Percentiles rank a stretch among this genome's conserved stretches.
Conservation (phyloP, 2,113 vertebrate genomes). For the Actenoides hombroni region DNA sequence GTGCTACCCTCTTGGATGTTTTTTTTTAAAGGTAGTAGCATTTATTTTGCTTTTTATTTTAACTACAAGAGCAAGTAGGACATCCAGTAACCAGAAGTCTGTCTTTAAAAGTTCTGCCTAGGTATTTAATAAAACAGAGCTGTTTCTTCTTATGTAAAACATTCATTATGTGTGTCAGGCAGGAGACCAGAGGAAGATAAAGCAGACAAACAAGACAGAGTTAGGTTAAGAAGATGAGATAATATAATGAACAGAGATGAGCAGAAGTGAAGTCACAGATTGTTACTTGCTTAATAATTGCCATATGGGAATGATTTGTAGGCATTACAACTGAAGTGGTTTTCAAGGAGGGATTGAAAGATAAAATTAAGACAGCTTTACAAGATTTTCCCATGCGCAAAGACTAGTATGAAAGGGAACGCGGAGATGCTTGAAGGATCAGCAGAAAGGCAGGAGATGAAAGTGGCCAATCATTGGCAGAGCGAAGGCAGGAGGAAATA, state of each 20-base stretch:
- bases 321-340: neutral
- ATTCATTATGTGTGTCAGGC: neutral
- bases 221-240: constrained; percentile 5
- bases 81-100: neutral
- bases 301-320: constrained; percentile 18
- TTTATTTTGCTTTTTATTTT: neutral
- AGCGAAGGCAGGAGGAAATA: neutral
- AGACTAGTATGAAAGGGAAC: neutral
- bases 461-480: neutral
- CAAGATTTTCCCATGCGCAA: neutral
- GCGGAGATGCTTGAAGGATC: neutral
- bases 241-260: neutral
- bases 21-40: neutral
- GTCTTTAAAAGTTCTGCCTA: neutral
- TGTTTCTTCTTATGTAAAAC: neutral
- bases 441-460: neutral
- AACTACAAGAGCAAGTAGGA: neutral
- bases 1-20: neutral
- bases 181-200: neutral
- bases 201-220: neutral
- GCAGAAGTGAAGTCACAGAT: neutral
- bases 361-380: constrained; percentile 36
- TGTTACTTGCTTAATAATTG: constrained; percentile 22
- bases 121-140: neutral
- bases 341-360: constrained; percentile 3